Evolutionary conservation across 2,113 vertebrate species (phyloP).

Genomic region (Ivindomyrus marchei): DNA sequence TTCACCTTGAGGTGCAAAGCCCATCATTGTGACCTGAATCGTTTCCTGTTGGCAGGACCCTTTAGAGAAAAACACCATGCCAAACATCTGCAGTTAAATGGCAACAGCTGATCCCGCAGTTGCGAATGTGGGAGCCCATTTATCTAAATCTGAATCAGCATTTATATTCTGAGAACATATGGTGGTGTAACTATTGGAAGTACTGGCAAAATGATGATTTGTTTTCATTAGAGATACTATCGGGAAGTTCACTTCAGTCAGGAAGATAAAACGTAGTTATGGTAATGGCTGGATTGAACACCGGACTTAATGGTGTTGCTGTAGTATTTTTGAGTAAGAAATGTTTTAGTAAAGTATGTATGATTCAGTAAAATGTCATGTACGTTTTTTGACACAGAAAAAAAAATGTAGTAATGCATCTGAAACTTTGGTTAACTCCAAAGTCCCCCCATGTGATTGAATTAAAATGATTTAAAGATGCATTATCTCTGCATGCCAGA

Average conservation of each 20-base stretch:
- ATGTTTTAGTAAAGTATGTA: background rate
- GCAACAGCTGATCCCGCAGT: background rate
- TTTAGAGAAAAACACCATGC: background rate
- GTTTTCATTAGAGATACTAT: background rate
- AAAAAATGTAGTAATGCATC: background rate
- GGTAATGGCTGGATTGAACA: background rate
- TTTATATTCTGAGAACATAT: background rate
- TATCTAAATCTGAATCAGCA: background rate
- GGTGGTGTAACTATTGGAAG: background rate
- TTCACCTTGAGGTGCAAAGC: background rate
- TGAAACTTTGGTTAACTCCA: background rate
- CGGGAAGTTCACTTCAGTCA: background rate
- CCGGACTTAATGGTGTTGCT: background rate
- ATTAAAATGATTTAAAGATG: background rate
- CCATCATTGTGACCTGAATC: background rate
- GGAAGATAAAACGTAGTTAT: background rate
- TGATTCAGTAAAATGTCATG: background rate
- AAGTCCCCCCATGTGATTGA: background rate
- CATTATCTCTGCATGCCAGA: background rate
- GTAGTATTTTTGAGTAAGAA: background rate
- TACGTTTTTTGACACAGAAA: background rate
- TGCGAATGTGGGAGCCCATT: background rate
- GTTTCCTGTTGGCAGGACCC: background rate
- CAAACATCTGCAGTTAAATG: background rate
- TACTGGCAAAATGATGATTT: background rate